Evolutionary conservation across 1,140 invertebrate genomes (phyloP), one percentile per base, ranked within the genome.

Genomic region (Caenorhabditis remanei): DNA sequence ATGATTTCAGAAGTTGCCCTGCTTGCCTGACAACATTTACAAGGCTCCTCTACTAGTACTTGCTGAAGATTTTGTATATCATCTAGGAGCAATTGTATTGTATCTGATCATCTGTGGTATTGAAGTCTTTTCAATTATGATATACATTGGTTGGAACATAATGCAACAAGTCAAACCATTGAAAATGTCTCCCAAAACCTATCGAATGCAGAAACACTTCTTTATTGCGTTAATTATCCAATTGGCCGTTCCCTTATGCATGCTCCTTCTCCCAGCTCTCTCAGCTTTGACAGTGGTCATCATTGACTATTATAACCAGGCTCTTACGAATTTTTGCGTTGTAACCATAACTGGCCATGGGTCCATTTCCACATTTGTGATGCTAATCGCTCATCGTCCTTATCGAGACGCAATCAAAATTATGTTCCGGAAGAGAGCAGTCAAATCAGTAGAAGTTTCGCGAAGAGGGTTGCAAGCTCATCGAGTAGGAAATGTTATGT

Each of bases 1-100:
- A 53, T 53, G 50, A n/a, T 67, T 67, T 19, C 65, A 71, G 65
- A 71, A 24, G 4, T 40, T 71, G 16, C 65, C 65, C 8, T 71
- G 65, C 24, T 14, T 71, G 3, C 65, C 65, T 46, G 8, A 9
- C 4, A 46, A 71, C 24, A 71, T 71, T 5, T 71, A 71, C 16
- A 16, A 71, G 6, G 65, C 40, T 5, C 11, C 11, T 16, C 4
- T 43, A 4, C 19, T 19, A n/a, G 65, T 71, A 2, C 1, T 71
- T 7, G 11, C 40, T 71, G 65, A 71, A 71, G 65, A 71, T 13
- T 19, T 1, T 16, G n/a, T 13, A 19, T 71, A 71, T 46, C 65
- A 71, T 19, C 9, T 63, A 8, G n/a, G 6, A 58, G 1, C 4
- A 58, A 19, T 32, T 32, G 0, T 14, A 63, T 5, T 32, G 11